Base-by-base conservation (phyloP, 2,888 invertebrate species). In the Rhodophaea formosa region DNA sequence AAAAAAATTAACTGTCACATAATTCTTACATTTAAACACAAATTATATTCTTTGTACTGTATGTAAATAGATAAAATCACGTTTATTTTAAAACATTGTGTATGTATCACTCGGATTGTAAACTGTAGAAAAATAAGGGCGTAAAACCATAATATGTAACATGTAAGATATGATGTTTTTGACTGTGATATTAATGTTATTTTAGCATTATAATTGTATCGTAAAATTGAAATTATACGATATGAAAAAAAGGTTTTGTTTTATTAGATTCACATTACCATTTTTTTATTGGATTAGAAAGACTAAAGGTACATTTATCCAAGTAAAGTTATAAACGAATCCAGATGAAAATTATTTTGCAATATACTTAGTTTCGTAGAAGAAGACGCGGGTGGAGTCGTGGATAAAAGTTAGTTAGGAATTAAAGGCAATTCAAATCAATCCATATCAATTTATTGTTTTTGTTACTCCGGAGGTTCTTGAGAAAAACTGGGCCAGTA, bases 131-230 rank as follows among this genome's bases (percentile, higher is more conserved):
- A 43, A 14, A 15, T 56, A 58, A 32, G 54, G 45, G 43, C 56
- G 53, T 57, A 56, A 30, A 30, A 29, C 45, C 39, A 55, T 57
- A 59, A 39, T 58, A 54, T 52, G 54, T 62, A 60, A 23, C n/a
- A 45, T 57, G 59, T 67, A 68, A 62, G 59, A 58, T 67, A 68
- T 66, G 74, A 72, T 79, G 84, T 86, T 80, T 70, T 67, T 79
- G 83, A 77, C 89, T 89, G 90, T 89, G 90, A 89, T 89, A 89
- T 82, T 88, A 86, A 77, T 70, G 80, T 84, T 87, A 86, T 75
- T 70, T 80, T 87, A 85, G 79, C 70, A 70, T 77, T 82, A 77
- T 76, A 70, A 80, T 73, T 84, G 79, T 81, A 82, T 73, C 67
- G 76, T 77, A 80, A 79, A 77, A 79, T 72, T 78, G 71, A 84